Conservation (phyloP, 2,113 vertebrate species). For the Zosterops japonicus region DNA sequence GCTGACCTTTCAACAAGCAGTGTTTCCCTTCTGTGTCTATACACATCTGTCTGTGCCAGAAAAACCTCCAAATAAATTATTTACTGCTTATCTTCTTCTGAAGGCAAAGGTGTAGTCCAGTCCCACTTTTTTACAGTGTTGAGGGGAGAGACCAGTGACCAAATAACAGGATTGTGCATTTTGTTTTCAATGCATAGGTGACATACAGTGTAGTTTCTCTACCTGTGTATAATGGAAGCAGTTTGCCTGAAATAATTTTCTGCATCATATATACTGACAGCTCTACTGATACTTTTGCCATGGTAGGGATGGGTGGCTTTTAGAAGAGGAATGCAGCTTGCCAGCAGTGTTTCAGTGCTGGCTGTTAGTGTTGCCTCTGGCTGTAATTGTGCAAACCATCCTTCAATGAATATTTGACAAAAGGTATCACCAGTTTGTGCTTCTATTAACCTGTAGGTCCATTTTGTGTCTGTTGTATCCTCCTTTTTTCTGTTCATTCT, state of each 20-base stretch:
- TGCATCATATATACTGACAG: not conserved
- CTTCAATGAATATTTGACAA: not conserved
- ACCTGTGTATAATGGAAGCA: not conserved
- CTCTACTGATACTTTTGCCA: not conserved
- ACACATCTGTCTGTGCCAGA: constrained; percentile 4
- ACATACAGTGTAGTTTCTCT: not conserved
- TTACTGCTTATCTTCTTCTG: not conserved
- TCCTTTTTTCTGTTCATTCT: not conserved
- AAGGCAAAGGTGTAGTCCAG: not conserved
- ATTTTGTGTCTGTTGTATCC: not conserved
- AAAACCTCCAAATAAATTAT: constrained; percentile 31
- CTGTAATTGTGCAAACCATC: not conserved
- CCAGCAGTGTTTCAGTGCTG: not conserved
- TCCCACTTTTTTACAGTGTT: not conserved
- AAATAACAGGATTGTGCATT: not conserved
- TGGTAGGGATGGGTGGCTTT: not conserved
- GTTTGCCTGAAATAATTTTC: not conserved
- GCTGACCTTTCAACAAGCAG: constrained; percentile 40
- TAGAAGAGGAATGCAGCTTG: not conserved
- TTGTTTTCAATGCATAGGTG: not conserved
- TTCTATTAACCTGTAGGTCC: not conserved
- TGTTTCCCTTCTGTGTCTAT: constrained; percentile 26
- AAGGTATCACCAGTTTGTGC: not conserved
- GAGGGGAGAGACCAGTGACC: not conserved
- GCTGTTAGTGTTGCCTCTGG: not conserved